A percentile compares a stretch with the other conserved stretches of the same genome.
Conservation (phyloP, 2,797 vertebrate species). For the Molothrus ater region DNA sequence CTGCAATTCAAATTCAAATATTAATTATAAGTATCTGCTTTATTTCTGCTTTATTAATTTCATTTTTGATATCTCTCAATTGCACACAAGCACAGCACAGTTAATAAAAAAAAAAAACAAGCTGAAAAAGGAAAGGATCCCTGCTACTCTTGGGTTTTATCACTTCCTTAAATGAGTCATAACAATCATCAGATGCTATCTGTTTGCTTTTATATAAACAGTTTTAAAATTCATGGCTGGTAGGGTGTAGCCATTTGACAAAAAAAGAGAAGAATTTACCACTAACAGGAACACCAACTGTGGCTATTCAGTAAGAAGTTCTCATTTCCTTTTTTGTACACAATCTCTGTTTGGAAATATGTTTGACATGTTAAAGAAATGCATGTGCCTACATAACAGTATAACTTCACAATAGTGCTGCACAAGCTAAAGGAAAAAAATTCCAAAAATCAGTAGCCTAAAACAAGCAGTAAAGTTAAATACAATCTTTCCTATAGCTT, state of each 20-base stretch:
- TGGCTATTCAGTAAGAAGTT: background rate
- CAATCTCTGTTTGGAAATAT: background rate
- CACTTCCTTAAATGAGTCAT: slow-evolving; percentile 51
- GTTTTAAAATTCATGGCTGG: slow-evolving; percentile 18
- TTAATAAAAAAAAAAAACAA: background rate
- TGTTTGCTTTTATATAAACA: slow-evolving; percentile 22
- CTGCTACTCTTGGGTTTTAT: slow-evolving; percentile 23
- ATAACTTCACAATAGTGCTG: background rate
- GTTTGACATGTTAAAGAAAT: slow-evolving; percentile 17
- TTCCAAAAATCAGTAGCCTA: background rate
- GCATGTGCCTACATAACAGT: background rate
- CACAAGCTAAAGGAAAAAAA: background rate
- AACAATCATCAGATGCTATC: slow-evolving; percentile 48
- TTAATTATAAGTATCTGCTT: background rate
- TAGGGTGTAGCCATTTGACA: slow-evolving; percentile 29
- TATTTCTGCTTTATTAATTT: background rate
- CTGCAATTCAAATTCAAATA: background rate
- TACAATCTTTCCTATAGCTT: background rate
- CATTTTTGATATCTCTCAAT: background rate
- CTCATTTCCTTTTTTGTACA: slow-evolving; percentile 32
- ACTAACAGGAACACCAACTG: slow-evolving; percentile 21
- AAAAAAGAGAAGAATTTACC: slow-evolving; percentile 4
- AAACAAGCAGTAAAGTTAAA: background rate
- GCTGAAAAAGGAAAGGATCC: slow-evolving; percentile 8
- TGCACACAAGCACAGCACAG: background rate